Conservation (phyloP, 2,797 vertebrate genomes). For the Eutrigla gurnardus region DNA sequence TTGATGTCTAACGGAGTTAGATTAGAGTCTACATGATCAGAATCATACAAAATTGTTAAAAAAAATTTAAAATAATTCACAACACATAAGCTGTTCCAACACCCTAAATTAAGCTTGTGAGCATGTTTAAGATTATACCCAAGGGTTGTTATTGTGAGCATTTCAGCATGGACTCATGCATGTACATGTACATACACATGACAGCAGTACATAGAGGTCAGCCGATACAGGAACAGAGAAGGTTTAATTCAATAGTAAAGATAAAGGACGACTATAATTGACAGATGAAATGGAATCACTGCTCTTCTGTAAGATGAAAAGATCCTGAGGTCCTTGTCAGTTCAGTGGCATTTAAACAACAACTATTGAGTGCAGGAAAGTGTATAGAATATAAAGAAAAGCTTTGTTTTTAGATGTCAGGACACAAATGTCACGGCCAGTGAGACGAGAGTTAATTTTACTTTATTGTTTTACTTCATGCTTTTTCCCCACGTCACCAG, state of each 20-base stretch:
- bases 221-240: too few species aligned
- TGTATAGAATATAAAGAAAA: conserved; percentile 10
- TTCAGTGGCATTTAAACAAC: background rate
- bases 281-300: background rate
- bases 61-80: background rate
- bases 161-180: too few species aligned
- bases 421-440: background rate
- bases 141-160: too few species aligned
- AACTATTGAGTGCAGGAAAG: background rate
- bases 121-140: too few species aligned
- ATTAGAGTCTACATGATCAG: background rate
- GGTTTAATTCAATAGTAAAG: background rate
- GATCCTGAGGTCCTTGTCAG: background rate
- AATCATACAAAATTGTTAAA: background rate
- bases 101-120: too few species aligned
- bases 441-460: background rate
- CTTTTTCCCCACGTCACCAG: background rate
- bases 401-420: conserved; percentile 25
- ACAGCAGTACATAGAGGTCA: too few species aligned
- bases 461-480: background rate
- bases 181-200: too few species aligned
- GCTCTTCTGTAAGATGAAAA: background rate
- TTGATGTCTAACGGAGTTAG: background rate
- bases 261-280: too few species aligned
- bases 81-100: too few species aligned